Evolutionary conservation across 2,888 invertebrate species (phyloP), one percentile per base, ranked within the genome.

Genomic region (Erebia epiphron): DNA sequence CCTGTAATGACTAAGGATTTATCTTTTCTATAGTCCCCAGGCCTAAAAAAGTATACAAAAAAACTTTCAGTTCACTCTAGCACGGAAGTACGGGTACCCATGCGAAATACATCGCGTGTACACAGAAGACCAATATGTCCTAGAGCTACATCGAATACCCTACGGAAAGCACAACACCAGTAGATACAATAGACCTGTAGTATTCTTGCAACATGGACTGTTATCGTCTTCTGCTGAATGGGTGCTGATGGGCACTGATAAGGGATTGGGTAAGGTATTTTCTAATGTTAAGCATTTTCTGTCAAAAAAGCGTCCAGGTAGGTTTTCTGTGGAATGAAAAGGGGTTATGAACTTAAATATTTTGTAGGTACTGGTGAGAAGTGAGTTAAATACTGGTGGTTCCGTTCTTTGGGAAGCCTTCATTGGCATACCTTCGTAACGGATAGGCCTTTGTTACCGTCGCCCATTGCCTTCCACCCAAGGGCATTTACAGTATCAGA

Each of bases 131-230:
- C 97, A 96, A 0, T 98, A 97, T 85, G 91, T 98, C 46, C 87
- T 98, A 77, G 96, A 95, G 68, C 81, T 98, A 79, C 98, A 98
- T 79, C 94, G 98, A 75, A 97, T 98, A 73, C 97, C 97, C 0
- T 90, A 94, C 68, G 94, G 94, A 1, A 87, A 85, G 76, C 57
- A 77, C 41, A 83, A 79, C 14, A 72, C 74, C 3, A 74, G 79
- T 0, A 70, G 72, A 1, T 80, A 78, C 1, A 79, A 82, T 1
- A 82, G 82, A 58, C 88, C 89, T 0, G 96, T 94, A 13, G 95
- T 96, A 68, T 94, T 97, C 77, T 86, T 98, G 41, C 97, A 97
- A 82, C 98, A 98, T 83, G 98, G 98, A 0, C 90, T 98, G 1
- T 85, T 97, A 2, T 95, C 96, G 1, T 96, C 96, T 43, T 97